A percentile compares a stretch with the other conserved stretches of the same genome.
phyloP scores from a whole-genome alignment of 2,888 invertebrate genomes.

The Stenurella melanura region DNA sequence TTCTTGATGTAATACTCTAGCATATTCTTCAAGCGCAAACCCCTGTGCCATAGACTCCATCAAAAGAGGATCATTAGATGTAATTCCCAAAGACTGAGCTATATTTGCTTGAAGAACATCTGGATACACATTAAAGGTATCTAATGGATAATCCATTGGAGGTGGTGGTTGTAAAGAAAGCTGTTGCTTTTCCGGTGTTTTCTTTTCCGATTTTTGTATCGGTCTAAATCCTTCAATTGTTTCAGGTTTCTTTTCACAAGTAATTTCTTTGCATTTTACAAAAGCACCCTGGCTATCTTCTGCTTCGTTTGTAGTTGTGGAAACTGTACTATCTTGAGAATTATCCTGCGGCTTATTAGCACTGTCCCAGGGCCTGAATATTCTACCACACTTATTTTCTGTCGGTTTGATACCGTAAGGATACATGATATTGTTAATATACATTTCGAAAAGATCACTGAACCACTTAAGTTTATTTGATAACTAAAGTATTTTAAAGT shows the following conservation, averaged over 20 bases:
- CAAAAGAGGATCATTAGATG: constrained; percentile 65
- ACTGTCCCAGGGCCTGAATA: constrained; percentile 66
- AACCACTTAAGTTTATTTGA: constrained; percentile 52
- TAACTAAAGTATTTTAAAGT: constrained; percentile 69
- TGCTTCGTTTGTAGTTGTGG: constrained; percentile 74
- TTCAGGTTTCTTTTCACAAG: constrained; percentile 1
- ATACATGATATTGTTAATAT: constrained; percentile 52
- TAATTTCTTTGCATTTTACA: constrained; percentile 23
- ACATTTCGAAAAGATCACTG: constrained; percentile 50
- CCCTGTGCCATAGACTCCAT: constrained; percentile 69
- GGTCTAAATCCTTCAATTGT: constrained; percentile 54
- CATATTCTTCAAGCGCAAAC: constrained; percentile 82
- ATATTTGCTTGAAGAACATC: constrained; percentile 58
- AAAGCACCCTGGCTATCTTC: constrained; percentile 37
- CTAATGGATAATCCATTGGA: constrained; percentile 22
- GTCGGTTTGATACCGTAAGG: constrained; percentile 48
- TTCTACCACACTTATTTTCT: constrained; percentile 60
- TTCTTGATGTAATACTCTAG: constrained; percentile 82
- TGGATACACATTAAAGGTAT: constrained; percentile 47
- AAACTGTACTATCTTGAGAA: constrained; percentile 76
- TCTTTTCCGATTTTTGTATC: constrained; percentile 31
- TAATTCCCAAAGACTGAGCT: constrained; percentile 62
- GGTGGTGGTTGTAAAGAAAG: constrained; percentile 16
- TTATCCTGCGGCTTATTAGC: constrained; percentile 57
- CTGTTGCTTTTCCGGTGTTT: neutral